Conservation (phyloP, 2,888 invertebrate genomes). For the Idaea biselata region DNA sequence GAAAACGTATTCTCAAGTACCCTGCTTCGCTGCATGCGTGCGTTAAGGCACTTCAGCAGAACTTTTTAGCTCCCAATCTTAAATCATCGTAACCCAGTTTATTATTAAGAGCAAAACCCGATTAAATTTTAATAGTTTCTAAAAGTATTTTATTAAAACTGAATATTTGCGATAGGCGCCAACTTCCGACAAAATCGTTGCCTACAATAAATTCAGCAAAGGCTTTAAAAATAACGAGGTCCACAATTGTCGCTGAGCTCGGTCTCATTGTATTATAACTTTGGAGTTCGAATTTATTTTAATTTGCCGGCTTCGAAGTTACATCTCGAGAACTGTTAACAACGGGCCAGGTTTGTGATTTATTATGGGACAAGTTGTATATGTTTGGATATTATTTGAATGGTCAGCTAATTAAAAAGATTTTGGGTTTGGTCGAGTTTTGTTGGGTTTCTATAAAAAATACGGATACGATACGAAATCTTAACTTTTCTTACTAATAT, state of each 20-base stretch:
- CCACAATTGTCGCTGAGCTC: constrained; percentile 23
- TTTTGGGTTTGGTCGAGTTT: too few relatives aligned
- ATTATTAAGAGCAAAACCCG: background rate
- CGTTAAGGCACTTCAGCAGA: too few relatives aligned
- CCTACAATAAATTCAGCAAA: constrained; percentile 5
- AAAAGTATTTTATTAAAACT: background rate
- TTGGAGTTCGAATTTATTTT: constrained; percentile 30
- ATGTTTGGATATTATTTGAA: background rate
- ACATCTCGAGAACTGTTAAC: constrained; percentile 12
- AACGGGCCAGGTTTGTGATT: constrained; percentile 11
- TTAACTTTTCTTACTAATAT: too few relatives aligned
- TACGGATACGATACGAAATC: too few relatives aligned
- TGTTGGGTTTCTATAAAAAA: too few relatives aligned
- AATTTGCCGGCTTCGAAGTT: constrained; percentile 19
- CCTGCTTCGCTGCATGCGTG: too few relatives aligned
- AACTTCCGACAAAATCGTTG: background rate
- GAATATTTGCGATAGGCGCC: background rate
- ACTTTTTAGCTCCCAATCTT: too few relatives aligned
- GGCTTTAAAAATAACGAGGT: constrained; percentile 35
- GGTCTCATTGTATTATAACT: constrained; percentile 30
- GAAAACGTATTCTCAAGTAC: too few relatives aligned
- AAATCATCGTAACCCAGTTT: too few relatives aligned
- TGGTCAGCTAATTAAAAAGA: too few relatives aligned
- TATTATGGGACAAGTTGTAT: background rate
- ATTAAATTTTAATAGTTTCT: background rate